Conservation (phyloP, 2,797 vertebrate species). For the Lithobates sylvaticus region DNA sequence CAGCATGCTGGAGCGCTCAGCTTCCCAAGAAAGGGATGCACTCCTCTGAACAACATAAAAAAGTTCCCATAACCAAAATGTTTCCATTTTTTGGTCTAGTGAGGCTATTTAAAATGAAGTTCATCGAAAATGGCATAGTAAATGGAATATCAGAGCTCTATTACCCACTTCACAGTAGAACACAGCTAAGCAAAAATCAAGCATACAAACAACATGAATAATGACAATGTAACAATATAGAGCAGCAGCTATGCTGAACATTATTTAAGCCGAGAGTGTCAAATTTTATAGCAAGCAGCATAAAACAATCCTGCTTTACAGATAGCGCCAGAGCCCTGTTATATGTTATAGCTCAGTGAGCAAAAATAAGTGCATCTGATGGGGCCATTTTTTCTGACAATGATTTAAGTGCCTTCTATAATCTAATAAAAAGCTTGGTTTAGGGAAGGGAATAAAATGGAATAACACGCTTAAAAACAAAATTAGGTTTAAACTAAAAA, state of each 20-base stretch:
- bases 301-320: constrained; percentile 57
- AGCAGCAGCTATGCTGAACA: constrained; percentile 30
- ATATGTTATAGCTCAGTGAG: constrained; percentile 24
- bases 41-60: too few relatives aligned
- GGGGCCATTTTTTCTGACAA: constrained; percentile 51
- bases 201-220: constrained; percentile 32
- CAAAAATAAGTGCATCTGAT: constrained; percentile 51
- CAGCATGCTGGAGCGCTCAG: too few relatives aligned
- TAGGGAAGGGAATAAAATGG: constrained; percentile 37
- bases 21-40: too few relatives aligned
- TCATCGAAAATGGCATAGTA: too few relatives aligned
- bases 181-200: not conserved
- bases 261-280: constrained; percentile 52
- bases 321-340: constrained; percentile 22
- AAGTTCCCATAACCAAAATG: too few relatives aligned
- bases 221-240: constrained; percentile 18
- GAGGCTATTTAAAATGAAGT: too few relatives aligned
- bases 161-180: too few relatives aligned
- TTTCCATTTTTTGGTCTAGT: too few relatives aligned
- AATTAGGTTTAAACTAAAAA: constrained; percentile 28
- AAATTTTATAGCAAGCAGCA: constrained; percentile 44
- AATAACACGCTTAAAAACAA: constrained; percentile 37
- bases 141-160: too few relatives aligned
- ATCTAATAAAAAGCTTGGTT: constrained; percentile 31
- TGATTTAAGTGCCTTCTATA: constrained; percentile 53